phyloP scores from a whole-genome alignment of 1,140 invertebrate species.

The Hycleus phaleratus region DNA sequence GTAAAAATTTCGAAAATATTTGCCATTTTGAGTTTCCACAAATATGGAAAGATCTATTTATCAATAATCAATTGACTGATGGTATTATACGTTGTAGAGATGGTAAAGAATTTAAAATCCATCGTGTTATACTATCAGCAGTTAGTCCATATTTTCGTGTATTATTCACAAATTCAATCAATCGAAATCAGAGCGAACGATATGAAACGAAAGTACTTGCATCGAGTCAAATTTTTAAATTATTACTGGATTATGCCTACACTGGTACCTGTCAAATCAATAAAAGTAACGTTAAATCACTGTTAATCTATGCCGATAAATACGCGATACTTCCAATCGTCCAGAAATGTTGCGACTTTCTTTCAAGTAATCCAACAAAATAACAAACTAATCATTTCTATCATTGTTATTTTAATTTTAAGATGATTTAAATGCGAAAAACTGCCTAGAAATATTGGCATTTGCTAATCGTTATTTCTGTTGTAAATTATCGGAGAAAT shows the following conservation, averaged over 20 bases:
- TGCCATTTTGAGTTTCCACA: constrained; percentile 46
- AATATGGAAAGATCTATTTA: constrained; percentile 56
- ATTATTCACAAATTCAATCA: constrained; percentile 55
- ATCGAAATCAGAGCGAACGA: constrained; percentile 45
- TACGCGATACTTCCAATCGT: constrained; percentile 56
- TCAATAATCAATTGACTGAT: constrained; percentile 52
- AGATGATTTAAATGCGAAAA: constrained; percentile 42
- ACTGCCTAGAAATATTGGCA: constrained; percentile 52
- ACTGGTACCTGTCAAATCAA: constrained; percentile 53
- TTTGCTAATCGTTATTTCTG: constrained; percentile 65
- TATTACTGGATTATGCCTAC: constrained; percentile 60
- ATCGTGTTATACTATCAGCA: constrained; percentile 56
- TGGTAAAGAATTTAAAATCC: constrained; percentile 53
- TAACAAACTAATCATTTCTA: neutral
- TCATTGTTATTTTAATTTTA: too few species aligned
- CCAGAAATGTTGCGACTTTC: constrained; percentile 54
- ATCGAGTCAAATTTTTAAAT: constrained; percentile 43
- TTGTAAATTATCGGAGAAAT: constrained; percentile 47
- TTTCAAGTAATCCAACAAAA: constrained; percentile 35
- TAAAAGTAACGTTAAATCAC: constrained; percentile 51
- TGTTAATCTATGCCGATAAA: constrained; percentile 54
- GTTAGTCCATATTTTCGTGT: constrained; percentile 59
- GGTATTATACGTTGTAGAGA: constrained; percentile 51
- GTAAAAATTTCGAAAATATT: too few species aligned
- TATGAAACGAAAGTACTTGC: constrained; percentile 46